Evolutionary conservation across 1,140 invertebrate species (phyloP), one percentile per base, ranked within the genome.

Genomic region (Potamilus streckersoni): DNA sequence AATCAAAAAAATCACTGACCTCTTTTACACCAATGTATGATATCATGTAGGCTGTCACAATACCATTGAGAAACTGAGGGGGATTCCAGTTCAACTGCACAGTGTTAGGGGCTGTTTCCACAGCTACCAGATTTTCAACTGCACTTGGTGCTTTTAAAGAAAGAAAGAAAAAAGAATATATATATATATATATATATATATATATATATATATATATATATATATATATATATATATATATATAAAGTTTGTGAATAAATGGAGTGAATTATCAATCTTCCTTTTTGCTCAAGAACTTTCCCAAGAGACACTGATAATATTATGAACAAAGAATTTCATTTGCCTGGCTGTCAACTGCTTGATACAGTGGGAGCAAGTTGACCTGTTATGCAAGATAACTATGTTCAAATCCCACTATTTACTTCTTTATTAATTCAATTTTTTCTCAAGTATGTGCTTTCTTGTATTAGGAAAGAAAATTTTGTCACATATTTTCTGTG

Each of bases 131-230:
- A 61, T 83, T 76, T 20, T 73, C 71, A 20, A 87, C 85, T 64
- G 60, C 71, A 65, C 77, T 78, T 57, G 85, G 85, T 15, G 85
- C 85, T 86, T 71, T 19, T 78, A 70, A 56, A 70, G n/a, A 69
- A 59, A 11, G 56, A 8, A 76, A n/a, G 69, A n/a, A 69, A n/a
- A n/a, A n/a, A n/a, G n/a, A n/a, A n/a, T n/a, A 6, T 20, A 20
- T 27, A 2, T 27, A 27, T 27, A 27, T 27, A 27, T 27, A 27
- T 27, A 27, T n/a, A 6, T 20, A 20, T 27, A 2, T 27, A 27
- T 27, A 27, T 27, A 27, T 27, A 27, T 27, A 27, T 27, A 27
- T 27, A 27, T 27, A 27, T 27, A 27, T 27, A 27, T 27, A 27
- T 27, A 27, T 27, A 27, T 27, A 27, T 27, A 27, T 27, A 27